A percentile compares a stretch with the other conserved stretches of the same genome.
Conservation (phyloP, 2,888 invertebrate species). For the Machimus atricapillus region DNA sequence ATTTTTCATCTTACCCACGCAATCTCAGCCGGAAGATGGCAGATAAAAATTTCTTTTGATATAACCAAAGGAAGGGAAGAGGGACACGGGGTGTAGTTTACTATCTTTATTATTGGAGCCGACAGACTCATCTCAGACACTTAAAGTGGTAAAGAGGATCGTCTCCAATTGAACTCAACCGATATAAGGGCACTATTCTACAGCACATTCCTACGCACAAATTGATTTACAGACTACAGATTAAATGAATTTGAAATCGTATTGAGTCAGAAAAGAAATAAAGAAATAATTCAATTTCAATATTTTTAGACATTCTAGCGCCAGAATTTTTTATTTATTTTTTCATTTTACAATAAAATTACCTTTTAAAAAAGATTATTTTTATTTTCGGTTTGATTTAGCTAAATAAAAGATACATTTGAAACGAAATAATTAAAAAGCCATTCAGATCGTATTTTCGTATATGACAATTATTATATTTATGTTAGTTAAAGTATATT, state of each 20-base stretch:
- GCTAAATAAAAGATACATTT: no score
- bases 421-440: no score
- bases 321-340: no score
- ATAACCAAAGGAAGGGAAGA: not conserved
- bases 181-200: not conserved
- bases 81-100: not conserved
- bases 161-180: not conserved
- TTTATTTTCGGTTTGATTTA: no score
- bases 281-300: not conserved
- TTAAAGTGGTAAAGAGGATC: not conserved
- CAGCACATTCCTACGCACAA: not conserved
- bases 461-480: no score
- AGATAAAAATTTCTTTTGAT: not conserved
- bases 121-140: not conserved
- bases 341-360: no score
- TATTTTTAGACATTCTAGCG: not conserved
- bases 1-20: slow-evolving; percentile 1
- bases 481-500: no score
- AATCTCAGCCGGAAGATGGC: not conserved
- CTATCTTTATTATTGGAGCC: not conserved
- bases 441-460: no score
- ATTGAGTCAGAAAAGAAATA: not conserved
- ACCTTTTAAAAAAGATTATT: no score
- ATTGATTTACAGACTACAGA: not conserved
- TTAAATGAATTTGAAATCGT: not conserved